Conservation (phyloP, 2,113 vertebrate species). For the Otolemur garnettii region DNA sequence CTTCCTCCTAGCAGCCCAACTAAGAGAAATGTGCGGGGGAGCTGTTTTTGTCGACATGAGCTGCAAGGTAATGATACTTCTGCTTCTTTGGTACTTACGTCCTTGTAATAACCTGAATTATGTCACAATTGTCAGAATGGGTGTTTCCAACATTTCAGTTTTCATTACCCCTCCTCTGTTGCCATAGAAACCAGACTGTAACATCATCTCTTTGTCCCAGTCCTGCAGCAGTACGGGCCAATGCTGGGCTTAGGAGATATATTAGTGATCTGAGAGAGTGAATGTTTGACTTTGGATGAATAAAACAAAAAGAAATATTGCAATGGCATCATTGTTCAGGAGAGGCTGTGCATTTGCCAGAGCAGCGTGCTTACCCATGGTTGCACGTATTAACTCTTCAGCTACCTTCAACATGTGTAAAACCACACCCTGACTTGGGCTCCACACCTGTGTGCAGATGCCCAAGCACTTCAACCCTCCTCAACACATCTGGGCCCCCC, state of each 20-base stretch:
- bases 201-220: slow-evolving; percentile 93
- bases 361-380: not conserved
- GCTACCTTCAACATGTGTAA: not conserved
- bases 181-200: slow-evolving; percentile 97
- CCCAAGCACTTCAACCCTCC: not conserved
- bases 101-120: slow-evolving; percentile 73
- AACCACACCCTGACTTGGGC: not conserved
- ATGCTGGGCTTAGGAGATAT: slow-evolving; percentile 81
- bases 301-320: not conserved
- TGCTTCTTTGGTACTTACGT: slow-evolving; percentile 64
- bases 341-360: not conserved
- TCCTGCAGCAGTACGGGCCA: slow-evolving; percentile 87
- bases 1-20: slow-evolving; percentile 85
- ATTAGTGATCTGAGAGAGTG: slow-evolving; percentile 65
- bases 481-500: rapidly evolving
- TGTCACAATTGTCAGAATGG: slow-evolving; percentile 83
- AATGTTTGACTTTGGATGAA: slow-evolving; percentile 46
- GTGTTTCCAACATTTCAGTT: slow-evolving; percentile 88
- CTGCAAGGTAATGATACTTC: slow-evolving; percentile 78
- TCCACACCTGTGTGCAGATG: not conserved
- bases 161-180: slow-evolving; percentile 92
- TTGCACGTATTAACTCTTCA: not conserved
- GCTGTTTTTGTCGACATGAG: slow-evolving; percentile 71
- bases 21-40: slow-evolving; percentile 56
- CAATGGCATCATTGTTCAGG: not conserved